A percentile compares a stretch with the other conserved stretches of the same genome.
Conservation (phyloP, 1,140 invertebrate species). For the Temnothorax nylanderi region DNA sequence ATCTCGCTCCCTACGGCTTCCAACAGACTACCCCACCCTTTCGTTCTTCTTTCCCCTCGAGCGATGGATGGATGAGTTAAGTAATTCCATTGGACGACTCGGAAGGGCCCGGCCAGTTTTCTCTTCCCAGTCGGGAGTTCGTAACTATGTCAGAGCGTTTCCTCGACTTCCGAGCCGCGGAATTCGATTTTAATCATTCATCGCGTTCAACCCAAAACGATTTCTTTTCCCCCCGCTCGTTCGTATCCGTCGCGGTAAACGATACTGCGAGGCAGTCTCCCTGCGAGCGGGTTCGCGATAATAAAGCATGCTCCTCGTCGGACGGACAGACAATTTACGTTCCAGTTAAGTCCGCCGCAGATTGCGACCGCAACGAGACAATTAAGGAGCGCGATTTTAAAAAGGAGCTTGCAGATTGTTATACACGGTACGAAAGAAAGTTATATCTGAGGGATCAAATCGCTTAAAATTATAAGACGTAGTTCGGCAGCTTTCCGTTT, state of each 20-base stretch:
- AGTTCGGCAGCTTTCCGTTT: background rate
- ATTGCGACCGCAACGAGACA: constrained; percentile 32
- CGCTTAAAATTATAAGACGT: background rate
- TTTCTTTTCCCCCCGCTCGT: background rate
- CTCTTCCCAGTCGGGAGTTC: background rate
- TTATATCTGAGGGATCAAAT: background rate
- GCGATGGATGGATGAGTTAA: constrained; percentile 66
- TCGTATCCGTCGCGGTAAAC: constrained; percentile 2
- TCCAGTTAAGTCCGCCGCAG: constrained; percentile 48
- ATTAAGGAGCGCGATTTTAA: constrained; percentile 56
- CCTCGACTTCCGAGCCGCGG: constrained; percentile 47
- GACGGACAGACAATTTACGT: constrained; percentile 53
- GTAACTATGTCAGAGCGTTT: constrained; percentile 47
- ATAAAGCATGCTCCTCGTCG: constrained; percentile 18
- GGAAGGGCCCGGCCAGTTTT: constrained; percentile 33
- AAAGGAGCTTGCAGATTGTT: background rate
- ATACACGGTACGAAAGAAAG: background rate
- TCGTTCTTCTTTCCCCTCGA: constrained; percentile 45
- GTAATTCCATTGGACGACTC: constrained; percentile 72
- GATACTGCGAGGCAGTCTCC: background rate
- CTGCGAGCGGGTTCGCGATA: background rate
- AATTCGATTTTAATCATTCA: constrained; percentile 63
- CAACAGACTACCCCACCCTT: constrained; percentile 10
- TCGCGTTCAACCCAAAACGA: constrained; percentile 29
- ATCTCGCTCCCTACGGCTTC: background rate